A percentile compares a stretch with the other conserved stretches of the same genome.
These are phyloP conservation scores for Porites lutea DNA, from an alignment of 64 coral and sea anemone species.

Conservation along the genomic window DNA sequence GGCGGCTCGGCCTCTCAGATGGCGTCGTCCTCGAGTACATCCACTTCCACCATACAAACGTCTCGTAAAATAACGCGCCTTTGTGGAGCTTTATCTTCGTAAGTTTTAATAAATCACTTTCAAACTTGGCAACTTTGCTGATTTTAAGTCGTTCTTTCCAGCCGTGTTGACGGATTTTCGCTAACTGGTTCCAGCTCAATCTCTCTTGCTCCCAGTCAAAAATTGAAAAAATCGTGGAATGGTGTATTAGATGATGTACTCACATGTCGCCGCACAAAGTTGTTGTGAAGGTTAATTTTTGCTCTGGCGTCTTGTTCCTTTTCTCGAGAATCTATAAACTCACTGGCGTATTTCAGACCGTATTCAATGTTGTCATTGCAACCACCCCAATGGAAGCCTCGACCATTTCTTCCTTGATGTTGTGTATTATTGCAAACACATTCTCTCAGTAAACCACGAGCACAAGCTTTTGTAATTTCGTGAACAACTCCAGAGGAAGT, in stretches of 20 bases:
- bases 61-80: too few relatives aligned
- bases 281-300: conserved; percentile 97
- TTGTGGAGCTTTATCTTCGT: too few relatives aligned
- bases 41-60: conserved; percentile 1
- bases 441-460: conserved; percentile 70
- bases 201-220: too few relatives aligned
- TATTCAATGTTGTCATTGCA: conserved; percentile 88
- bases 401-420: conserved; percentile 6
- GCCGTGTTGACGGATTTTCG: too few relatives aligned
- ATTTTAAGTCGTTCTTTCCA: too few relatives aligned
- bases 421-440: conserved; percentile 64
- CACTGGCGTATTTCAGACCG: conserved; percentile 73
- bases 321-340: conserved; percentile 92
- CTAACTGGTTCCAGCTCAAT: too few relatives aligned
- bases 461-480: conserved; percentile 85
- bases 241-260: conserved; percentile 19
- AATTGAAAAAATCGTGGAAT: too few relatives aligned
- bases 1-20: background rate
- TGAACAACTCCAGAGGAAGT: conserved; percentile 91
- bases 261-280: conserved; percentile 83
- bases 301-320: conserved; percentile 76
- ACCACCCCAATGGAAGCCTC: conserved; percentile 89
- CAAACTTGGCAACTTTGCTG: too few relatives aligned
- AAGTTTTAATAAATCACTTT: too few relatives aligned
- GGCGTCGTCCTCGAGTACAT: conserved; percentile 81